Evolutionary conservation across 2,888 invertebrate genomes (phyloP), one percentile per base, ranked within the genome.

Genomic region (Ornithoptera priamus): DNA sequence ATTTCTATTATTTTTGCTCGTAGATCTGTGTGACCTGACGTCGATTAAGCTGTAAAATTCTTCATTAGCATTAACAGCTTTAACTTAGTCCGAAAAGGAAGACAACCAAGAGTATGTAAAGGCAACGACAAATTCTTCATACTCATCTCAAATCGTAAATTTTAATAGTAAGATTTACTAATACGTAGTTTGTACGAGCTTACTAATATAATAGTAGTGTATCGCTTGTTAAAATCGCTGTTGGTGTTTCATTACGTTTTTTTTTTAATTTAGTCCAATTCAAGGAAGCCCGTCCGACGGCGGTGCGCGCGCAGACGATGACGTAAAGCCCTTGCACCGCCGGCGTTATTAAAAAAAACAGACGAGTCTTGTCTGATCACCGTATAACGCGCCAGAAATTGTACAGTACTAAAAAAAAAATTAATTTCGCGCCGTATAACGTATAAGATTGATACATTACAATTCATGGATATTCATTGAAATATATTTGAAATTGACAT

Each of bases 281-380:
- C 76, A 73, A 66, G 69, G 75, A 75, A 77, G 46, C 73, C 18
- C 53, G 70, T 46, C 65, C 68, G 71, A 71, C 72, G n/a, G 60
- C 58, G 62, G 63, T 68, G 83, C 89, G 84, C 75, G 86, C 89
- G 76, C 88, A 89, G 90, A 90, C 90, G 85, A 81, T 90, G 90
- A 90, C 89, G 89, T 81, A 87, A 84, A 83, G 71, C 79, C 80
- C 77, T 82, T 81, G 79, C 80, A 78, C 73, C 75, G 73, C 69
- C 70, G 66, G 62, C 72, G 17, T 60, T 66, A 67, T 50, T 46
- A 62, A 36, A 63, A 73, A 76, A 74, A 80, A 82, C 82, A 79
- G 76, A 77, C 76, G 73, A 67, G 71, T 76, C 83, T 80, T 82
- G 81, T 85, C 77, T 81, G 81, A 86, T 84, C 77, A 83, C 81